Evolutionary conservation across 2,888 invertebrate species (phyloP).

Genomic region (Epinotia demarniana): DNA sequence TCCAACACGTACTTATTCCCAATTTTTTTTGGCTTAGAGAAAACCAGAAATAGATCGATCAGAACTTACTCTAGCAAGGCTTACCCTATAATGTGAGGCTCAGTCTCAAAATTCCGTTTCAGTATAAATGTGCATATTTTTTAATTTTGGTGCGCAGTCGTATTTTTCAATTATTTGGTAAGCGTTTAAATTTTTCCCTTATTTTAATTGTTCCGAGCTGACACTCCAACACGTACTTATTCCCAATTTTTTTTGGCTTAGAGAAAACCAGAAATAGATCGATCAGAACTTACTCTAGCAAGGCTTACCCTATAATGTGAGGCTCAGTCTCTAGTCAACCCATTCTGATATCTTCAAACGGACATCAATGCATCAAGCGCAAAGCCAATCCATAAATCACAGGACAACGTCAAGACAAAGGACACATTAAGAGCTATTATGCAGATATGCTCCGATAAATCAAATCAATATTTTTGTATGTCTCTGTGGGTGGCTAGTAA

Average conservation of each 20-base stretch:
- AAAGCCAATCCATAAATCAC: conserved; percentile 71
- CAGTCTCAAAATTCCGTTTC: too few relatives aligned
- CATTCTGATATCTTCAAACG: conserved; percentile 65
- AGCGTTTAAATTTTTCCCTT: too few relatives aligned
- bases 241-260: too few relatives aligned
- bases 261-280: not conserved
- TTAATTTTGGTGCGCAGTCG: too few relatives aligned
- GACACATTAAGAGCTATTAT: conserved; percentile 49
- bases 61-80: not conserved
- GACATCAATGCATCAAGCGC: conserved; percentile 67
- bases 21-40: too few relatives aligned
- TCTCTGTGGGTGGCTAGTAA: conserved; percentile 34
- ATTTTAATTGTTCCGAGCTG: too few relatives aligned
- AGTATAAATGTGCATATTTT: too few relatives aligned
- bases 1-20: not conserved
- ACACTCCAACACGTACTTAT: not conserved
- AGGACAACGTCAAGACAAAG: conserved; percentile 63
- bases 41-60: not conserved
- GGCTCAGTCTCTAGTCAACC: conserved; percentile 47
- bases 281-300: not conserved
- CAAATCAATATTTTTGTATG: conserved; percentile 37
- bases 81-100: not conserved
- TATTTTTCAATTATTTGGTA: too few relatives aligned
- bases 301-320: not conserved
- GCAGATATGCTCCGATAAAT: conserved; percentile 41